Percentiles rank a stretch among this genome's conserved stretches.
Conservation (phyloP, 1,140 invertebrate species). For the Hesperophylax magnus region DNA sequence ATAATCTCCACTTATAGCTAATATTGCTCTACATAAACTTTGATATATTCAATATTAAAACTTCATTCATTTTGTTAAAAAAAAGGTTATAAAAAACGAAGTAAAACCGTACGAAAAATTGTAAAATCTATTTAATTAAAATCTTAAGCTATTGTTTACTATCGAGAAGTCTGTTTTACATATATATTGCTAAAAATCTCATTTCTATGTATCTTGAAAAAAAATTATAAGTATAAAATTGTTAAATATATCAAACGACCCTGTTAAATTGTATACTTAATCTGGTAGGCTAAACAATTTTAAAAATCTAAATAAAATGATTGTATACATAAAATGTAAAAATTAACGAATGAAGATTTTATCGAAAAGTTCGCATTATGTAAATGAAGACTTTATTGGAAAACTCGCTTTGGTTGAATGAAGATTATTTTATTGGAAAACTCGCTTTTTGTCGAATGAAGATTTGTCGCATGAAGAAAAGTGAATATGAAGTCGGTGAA, state of each 20-base stretch:
- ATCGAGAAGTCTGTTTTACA: neutral
- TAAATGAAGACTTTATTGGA: neutral
- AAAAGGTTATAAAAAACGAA: neutral
- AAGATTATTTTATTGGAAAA: neutral
- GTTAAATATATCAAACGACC: constrained; percentile 29
- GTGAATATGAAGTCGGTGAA: neutral
- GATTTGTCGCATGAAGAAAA: neutral
- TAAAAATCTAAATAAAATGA: neutral
- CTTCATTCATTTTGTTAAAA: neutral
- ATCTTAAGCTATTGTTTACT: constrained; percentile 16
- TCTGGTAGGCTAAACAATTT: constrained; percentile 15
- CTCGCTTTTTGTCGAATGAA: neutral
- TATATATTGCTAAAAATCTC: neutral
- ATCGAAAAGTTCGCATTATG: neutral
- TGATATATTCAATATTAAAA: constrained; percentile 7
- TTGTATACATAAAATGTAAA: neutral
- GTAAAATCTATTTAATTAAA: constrained; percentile 20
- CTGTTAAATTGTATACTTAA: constrained; percentile 30
- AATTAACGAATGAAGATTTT: too few relatives aligned
- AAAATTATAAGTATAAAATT: constrained; percentile 26
- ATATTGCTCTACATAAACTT: constrained; percentile 53
- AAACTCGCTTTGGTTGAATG: neutral
- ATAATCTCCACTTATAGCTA: constrained; percentile 47
- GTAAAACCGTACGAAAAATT: constrained; percentile 9
- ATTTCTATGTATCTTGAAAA: neutral